Evolutionary conservation across 2,797 vertebrate species (phyloP).

Genomic region (Intellagama lesueurii): DNA sequence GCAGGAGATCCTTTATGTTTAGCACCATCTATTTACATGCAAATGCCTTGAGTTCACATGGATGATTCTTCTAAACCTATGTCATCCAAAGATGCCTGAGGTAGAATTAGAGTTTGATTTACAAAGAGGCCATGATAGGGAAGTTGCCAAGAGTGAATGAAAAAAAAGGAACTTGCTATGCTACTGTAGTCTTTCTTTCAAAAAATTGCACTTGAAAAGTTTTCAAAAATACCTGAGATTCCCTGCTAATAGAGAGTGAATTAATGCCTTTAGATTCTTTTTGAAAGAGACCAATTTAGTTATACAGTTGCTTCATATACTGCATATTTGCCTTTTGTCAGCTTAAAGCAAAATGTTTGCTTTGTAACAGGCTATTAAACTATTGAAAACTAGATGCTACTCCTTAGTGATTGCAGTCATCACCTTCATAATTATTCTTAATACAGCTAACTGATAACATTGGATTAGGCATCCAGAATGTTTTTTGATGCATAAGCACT

Average conservation of each 20-base stretch:
- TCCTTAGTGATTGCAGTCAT: neutral
- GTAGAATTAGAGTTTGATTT: conserved; percentile 7
- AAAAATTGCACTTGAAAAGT: neutral
- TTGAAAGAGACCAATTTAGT: conserved; percentile 7
- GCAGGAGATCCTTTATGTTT: neutral
- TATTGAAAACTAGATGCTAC: neutral
- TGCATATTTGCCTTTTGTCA: neutral
- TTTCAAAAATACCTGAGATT: neutral
- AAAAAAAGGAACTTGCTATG: neutral
- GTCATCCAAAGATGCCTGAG: neutral
- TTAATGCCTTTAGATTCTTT: neutral
- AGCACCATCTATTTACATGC: neutral
- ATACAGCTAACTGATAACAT: neutral
- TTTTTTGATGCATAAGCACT: neutral
- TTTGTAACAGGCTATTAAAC: neutral
- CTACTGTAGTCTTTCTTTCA: neutral
- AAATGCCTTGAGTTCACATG: neutral
- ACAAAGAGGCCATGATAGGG: neutral
- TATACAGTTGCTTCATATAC: neutral
- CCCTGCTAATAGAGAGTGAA: neutral
- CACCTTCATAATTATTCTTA: neutral
- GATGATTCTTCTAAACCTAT: neutral
- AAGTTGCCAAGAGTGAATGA: neutral
- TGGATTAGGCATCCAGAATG: conserved; percentile 3
- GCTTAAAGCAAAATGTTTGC: neutral